Percentiles rank a stretch among this genome's conserved stretches.
These are phyloP conservation scores for Halisarca cf. caerulea DNA, from an alignment of 37 sponge, comb jelly and placozoan genomes.

Conservation along the genomic window DNA sequence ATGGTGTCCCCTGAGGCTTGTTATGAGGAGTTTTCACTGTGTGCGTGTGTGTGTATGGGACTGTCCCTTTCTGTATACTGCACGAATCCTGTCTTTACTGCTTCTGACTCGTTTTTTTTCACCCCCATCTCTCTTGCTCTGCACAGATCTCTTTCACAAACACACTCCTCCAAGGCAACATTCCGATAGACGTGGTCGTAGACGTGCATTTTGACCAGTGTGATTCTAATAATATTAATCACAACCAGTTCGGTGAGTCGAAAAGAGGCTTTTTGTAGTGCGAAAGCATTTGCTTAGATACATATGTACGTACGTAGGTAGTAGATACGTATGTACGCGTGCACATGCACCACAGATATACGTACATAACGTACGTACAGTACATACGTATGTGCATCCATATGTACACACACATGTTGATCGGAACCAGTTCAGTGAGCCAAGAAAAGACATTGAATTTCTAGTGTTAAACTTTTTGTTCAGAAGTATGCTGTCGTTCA, in stretches of 20 bases:
- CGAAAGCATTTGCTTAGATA: neutral
- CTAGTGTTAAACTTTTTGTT: no score
- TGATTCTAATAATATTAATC: neutral
- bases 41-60: no score
- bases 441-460: no score
- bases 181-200: slow-evolving; percentile 52
- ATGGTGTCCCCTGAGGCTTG: no score
- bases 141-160: slow-evolving; percentile 51
- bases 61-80: no score
- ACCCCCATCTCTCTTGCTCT: neutral
- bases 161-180: slow-evolving; percentile 42
- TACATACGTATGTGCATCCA: no score
- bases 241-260: neutral
- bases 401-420: no score
- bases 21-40: no score
- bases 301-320: neutral
- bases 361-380: neutral
- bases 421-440: no score
- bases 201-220: neutral
- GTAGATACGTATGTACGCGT: neutral
- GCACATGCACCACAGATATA: neutral
- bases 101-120: neutral
- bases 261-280: neutral
- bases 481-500: no score
- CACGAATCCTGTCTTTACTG: no score